Evolutionary conservation across 2,888 invertebrate genomes (phyloP), one percentile per base, ranked within the genome.

Genomic region (Drosophila setosimentum): DNA sequence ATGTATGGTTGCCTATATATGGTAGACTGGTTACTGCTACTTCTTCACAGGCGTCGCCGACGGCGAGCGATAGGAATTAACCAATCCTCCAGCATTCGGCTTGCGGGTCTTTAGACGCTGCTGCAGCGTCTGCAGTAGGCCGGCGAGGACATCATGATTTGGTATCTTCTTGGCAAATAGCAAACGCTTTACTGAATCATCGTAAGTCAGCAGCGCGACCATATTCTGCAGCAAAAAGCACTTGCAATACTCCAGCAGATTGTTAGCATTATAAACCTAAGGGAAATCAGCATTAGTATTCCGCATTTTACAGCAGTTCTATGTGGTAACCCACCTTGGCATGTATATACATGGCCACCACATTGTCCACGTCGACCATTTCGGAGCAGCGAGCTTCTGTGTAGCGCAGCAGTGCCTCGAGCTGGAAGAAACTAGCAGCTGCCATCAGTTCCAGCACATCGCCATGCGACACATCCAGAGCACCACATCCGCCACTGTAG

Each of bases 201-300:
- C 98, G 90, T 97, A 98, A 0, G 97, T 98, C 55, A 98, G 94
- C 32, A 98, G 94, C n/a, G 97, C 97, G n/a, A 98, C 97, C 97
- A 98, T 97, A 91, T 98, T 98, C 93, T 98, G 98, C 53, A 98
- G 94, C 32, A 98, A 94, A 92, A 97, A 98, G 60, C 97, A 97
- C 94, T 98, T 98, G 91, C 98, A 98, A 93, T 97, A 98, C 93
- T 98, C 97, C 89, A 98, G 93, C 45, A 98, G 94, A 92, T 97
- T 97, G 40, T 95, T 95, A 33, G 98, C 98, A 89, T 97, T 97
- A 91, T 98, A 98, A 24, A 98, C 97, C 97, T 97, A 24, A 32
- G 4, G 1, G 0, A 0, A 24, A 49, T 6, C 7, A 7, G 0
- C 13, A 24, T 60, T 21, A 10, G 13, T 1, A 1, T 29, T 0